Evolutionary conservation across 2,797 vertebrate genomes (phyloP).

Genomic region (Chelonia mydas): DNA sequence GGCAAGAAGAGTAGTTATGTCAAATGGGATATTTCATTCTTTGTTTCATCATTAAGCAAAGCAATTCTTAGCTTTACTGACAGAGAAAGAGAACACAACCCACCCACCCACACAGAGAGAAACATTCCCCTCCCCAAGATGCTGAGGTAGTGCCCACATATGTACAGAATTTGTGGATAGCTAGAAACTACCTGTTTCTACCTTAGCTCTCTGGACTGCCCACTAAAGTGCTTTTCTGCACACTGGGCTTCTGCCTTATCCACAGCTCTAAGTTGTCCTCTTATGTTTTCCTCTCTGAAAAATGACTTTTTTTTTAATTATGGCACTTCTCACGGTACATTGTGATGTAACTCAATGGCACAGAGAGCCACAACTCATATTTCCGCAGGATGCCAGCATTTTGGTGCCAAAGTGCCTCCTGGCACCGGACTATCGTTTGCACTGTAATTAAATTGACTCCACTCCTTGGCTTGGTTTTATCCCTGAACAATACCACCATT

Average conservation of each 20-base stretch:
- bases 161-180: neutral
- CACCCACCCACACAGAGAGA: accelerated
- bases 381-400: constrained; percentile 68
- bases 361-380: constrained; percentile 57
- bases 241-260: accelerated
- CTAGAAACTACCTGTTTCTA: neutral
- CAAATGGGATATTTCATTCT: neutral
- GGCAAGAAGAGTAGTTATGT: accelerated
- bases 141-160: neutral
- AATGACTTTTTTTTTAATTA: constrained; percentile 46
- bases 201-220: accelerated
- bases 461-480: constrained; percentile 80
- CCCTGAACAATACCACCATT: constrained; percentile 73
- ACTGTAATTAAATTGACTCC: constrained; percentile 84
- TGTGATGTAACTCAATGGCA: constrained; percentile 30
- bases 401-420: constrained; percentile 68
- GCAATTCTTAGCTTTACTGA: neutral
- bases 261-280: neutral
- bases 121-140: neutral
- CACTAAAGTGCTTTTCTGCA: neutral
- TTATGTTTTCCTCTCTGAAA: neutral
- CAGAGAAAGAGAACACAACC: neutral
- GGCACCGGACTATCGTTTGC: constrained; percentile 46
- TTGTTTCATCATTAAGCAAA: neutral
- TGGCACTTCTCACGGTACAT: neutral